Conservation (phyloP, 2,888 invertebrate genomes). For the Cephus pygmeus region DNA sequence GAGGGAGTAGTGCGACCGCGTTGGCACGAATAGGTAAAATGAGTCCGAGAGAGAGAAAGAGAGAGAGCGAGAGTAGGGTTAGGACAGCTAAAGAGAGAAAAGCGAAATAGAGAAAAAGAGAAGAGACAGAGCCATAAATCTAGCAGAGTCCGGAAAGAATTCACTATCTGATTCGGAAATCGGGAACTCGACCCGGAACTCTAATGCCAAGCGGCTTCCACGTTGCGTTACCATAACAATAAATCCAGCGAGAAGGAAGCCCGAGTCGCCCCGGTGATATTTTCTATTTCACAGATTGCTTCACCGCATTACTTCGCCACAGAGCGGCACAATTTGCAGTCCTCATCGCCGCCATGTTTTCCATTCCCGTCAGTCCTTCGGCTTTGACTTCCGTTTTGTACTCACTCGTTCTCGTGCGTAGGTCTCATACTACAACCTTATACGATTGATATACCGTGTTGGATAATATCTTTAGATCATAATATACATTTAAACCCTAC, state of each 20-base stretch:
- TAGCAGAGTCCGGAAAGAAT: constrained; percentile 39
- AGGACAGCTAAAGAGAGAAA: background rate
- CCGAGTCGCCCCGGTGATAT: constrained; percentile 31
- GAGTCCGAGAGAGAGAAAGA: background rate
- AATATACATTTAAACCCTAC: background rate
- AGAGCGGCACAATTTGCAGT: constrained; percentile 17
- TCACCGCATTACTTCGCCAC: constrained; percentile 30
- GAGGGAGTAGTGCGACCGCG: background rate
- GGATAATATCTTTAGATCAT: background rate
- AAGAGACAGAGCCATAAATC: constrained; percentile 32
- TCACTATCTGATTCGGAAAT: constrained; percentile 52
- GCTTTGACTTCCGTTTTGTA: background rate
- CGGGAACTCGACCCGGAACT: constrained; percentile 48
- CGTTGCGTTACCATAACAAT: constrained; percentile 53
- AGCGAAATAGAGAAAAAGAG: background rate
- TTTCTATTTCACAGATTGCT: constrained; percentile 45
- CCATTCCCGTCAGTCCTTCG: constrained; percentile 10
- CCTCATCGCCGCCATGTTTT: constrained; percentile 13
- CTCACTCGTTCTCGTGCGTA: background rate
- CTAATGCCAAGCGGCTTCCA: constrained; percentile 51
- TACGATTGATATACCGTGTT: background rate
- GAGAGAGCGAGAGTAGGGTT: background rate
- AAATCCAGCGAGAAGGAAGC: constrained; percentile 44
- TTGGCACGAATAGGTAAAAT: no score
- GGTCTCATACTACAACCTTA: background rate